Percentiles rank a stretch among this genome's conserved stretches.
Conservation (phyloP, 2,888 invertebrate genomes). For the Adelognathus sp. region DNA sequence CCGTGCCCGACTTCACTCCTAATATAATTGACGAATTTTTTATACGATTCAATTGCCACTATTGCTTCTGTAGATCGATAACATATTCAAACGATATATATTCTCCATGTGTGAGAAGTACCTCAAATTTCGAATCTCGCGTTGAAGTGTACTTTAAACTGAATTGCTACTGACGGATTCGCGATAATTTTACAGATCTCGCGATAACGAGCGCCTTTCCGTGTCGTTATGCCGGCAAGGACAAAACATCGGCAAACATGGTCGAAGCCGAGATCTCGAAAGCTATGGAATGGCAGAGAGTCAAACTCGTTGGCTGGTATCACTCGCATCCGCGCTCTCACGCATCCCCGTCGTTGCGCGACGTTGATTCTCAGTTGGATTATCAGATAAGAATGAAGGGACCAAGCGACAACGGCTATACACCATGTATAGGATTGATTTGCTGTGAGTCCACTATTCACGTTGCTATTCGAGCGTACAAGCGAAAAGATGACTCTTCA, state of each 20-base stretch:
- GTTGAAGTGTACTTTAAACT: background rate
- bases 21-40: too few relatives aligned
- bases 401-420: conserved; percentile 93
- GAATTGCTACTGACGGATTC: background rate
- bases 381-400: conserved; percentile 98
- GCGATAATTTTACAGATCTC: conserved; percentile 85
- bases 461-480: background rate
- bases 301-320: conserved; percentile 96
- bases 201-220: conserved; percentile 95
- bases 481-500: background rate
- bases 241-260: conserved; percentile 88
- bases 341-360: conserved; percentile 92
- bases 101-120: too few relatives aligned
- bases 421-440: conserved; percentile 95
- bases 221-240: conserved; percentile 91
- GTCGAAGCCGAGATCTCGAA: conserved; percentile 92
- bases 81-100: too few relatives aligned
- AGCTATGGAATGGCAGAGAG: conserved; percentile 90
- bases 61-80: too few relatives aligned
- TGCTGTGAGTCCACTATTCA: conserved; percentile 86
- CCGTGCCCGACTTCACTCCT: too few relatives aligned
- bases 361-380: conserved; percentile 96
- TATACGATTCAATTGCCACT: too few relatives aligned
- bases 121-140: too few relatives aligned
- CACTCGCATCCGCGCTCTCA: conserved; percentile 96